A percentile compares a stretch with the other conserved stretches of the same genome.
Evolutionary conservation across 2,888 invertebrate species (phyloP).

Genomic region (Galerucella pusilla): DNA sequence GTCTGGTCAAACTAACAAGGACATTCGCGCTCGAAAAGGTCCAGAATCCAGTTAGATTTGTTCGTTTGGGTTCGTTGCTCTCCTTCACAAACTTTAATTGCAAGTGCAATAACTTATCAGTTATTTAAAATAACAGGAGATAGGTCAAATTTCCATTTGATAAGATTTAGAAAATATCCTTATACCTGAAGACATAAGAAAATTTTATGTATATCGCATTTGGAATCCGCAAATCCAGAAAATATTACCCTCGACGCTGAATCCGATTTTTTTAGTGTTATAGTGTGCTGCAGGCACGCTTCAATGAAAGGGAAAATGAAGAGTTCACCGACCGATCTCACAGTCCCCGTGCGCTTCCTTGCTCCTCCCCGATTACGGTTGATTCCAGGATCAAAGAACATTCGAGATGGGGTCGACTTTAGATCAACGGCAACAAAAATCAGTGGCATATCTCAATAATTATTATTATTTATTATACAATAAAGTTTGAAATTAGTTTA

Average conservation of each 20-base stretch:
- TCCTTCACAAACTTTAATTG: neutral
- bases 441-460: constrained; percentile 14
- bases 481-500: no score
- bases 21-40: constrained; percentile 40
- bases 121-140: no score
- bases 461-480: neutral
- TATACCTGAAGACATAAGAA: neutral
- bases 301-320: constrained; percentile 24
- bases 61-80: constrained; percentile 30
- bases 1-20: constrained; percentile 52
- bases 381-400: constrained; percentile 42
- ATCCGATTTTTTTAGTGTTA: constrained; percentile 15
- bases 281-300: constrained; percentile 18
- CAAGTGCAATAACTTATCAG: no score
- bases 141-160: no score
- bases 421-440: constrained; percentile 24
- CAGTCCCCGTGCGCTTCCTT: constrained; percentile 20
- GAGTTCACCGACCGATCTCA: constrained; percentile 37
- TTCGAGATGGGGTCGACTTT: constrained; percentile 32
- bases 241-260: neutral
- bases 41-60: constrained; percentile 43
- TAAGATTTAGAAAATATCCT: no score
- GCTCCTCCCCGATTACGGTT: constrained; percentile 22
- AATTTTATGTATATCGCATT: neutral
- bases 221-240: constrained; percentile 7